phyloP scores from a whole-genome alignment of 2,797 vertebrate species.

The Psittacula derbiana region DNA sequence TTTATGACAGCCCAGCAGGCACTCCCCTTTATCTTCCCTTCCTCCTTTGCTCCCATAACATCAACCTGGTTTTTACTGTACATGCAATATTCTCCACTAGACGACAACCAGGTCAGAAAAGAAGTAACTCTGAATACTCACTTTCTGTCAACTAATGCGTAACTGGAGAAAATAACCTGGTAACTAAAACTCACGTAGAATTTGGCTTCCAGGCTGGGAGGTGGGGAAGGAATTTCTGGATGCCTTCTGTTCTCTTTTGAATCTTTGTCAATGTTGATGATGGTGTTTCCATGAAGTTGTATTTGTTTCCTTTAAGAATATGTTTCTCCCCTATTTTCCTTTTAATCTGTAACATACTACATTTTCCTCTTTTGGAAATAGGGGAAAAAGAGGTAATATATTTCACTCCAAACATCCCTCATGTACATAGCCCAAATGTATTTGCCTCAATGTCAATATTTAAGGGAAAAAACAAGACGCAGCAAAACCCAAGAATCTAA shows the following conservation, averaged over 20 bases:
- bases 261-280: constrained; percentile 23
- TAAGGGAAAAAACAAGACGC: constrained; percentile 17
- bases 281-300: constrained; percentile 45
- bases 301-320: constrained; percentile 45
- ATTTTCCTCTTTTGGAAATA: not conserved
- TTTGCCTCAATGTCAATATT: constrained; percentile 40
- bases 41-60: not conserved
- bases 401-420: not conserved
- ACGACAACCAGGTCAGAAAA: not conserved
- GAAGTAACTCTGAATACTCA: not conserved
- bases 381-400: not conserved
- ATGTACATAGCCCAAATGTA: not conserved
- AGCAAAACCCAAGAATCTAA: constrained; percentile 23
- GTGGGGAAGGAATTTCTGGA: not conserved
- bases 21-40: not conserved
- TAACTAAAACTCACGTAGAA: constrained; percentile 24
- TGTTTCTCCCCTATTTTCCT: not conserved
- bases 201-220: not conserved
- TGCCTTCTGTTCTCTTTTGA: constrained; percentile 12
- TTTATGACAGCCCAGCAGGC: not conserved
- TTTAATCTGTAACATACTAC: not conserved
- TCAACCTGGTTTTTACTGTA: not conserved
- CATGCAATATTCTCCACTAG: not conserved
- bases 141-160: not conserved
- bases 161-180: constrained; percentile 19